phyloP scores from a whole-genome alignment of 2,797 vertebrate genomes.

The Poecilia picta region DNA sequence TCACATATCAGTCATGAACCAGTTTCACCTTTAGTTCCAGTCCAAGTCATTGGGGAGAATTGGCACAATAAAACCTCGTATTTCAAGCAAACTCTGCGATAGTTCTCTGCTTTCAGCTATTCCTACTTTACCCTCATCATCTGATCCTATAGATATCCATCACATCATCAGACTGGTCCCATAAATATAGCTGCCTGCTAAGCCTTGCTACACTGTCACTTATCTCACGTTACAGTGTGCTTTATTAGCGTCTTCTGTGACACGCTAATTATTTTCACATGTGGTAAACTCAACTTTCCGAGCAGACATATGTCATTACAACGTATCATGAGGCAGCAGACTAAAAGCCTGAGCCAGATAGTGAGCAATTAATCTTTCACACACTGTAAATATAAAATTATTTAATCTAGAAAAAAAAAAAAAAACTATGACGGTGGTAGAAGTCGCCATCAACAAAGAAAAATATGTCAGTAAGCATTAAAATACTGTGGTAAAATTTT shows the following conservation, averaged over 20 bases:
- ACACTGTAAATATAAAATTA: background rate
- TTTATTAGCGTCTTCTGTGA: conserved; percentile 47
- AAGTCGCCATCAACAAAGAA: background rate
- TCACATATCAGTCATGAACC: background rate
- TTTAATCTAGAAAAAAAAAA: background rate
- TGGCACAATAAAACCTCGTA: background rate
- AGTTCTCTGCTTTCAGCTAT: conserved; percentile 1
- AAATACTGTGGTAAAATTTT: background rate
- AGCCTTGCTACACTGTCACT: conserved; percentile 34
- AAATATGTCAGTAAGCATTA: background rate
- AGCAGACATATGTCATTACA: background rate
- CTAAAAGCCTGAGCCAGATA: background rate
- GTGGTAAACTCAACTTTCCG: background rate
- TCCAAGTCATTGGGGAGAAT: background rate
- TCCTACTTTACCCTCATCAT: background rate
- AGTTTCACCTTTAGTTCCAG: background rate
- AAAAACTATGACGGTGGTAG: background rate
- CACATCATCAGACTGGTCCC: conserved; percentile 44
- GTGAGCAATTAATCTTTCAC: background rate
- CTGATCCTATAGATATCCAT: conserved; percentile 43
- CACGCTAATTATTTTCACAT: conserved; percentile 58
- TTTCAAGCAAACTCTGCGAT: background rate
- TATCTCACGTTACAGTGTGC: conserved; percentile 53
- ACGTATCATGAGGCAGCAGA: background rate
- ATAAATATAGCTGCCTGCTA: conserved; percentile 61